Conservation (phyloP, 2,888 invertebrate genomes). For the Lathronympha strigana region DNA sequence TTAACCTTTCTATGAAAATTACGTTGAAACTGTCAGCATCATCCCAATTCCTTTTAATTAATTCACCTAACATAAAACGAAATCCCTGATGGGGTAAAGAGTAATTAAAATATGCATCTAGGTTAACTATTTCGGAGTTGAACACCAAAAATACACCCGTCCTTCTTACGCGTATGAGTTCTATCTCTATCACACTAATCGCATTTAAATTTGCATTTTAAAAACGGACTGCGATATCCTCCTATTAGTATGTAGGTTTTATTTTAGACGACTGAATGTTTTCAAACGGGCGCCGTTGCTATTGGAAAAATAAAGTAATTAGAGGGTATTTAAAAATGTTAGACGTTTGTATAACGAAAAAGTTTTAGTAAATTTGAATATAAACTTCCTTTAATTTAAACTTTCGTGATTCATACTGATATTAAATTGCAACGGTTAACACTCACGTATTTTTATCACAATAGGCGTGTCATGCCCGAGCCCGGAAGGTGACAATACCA, state of each 20-base stretch:
- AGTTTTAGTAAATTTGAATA: not conserved
- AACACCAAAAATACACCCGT: constrained; percentile 44
- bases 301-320: constrained; percentile 9
- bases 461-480: no score
- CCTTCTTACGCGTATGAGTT: constrained; percentile 45
- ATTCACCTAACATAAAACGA: constrained; percentile 44
- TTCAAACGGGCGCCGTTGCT: constrained; percentile 48
- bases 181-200: constrained; percentile 59
- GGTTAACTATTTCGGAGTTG: constrained; percentile 53
- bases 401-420: no score
- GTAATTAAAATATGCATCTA: constrained; percentile 57
- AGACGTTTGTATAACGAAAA: no score
- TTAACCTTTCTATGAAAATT: not conserved
- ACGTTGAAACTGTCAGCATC: not conserved
- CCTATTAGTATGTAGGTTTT: constrained; percentile 63
- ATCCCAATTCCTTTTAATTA: constrained; percentile 11
- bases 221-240: constrained; percentile 66
- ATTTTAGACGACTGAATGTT: constrained; percentile 56
- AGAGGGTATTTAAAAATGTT: not conserved
- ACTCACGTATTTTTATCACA: no score
- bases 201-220: constrained; percentile 71
- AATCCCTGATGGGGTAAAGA: constrained; percentile 51
- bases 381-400: no score
- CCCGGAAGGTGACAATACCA: no score
- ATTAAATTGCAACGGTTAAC: no score